phyloP scores from a whole-genome alignment of 2,888 invertebrate species.

The Tryphoninae sp. region DNA sequence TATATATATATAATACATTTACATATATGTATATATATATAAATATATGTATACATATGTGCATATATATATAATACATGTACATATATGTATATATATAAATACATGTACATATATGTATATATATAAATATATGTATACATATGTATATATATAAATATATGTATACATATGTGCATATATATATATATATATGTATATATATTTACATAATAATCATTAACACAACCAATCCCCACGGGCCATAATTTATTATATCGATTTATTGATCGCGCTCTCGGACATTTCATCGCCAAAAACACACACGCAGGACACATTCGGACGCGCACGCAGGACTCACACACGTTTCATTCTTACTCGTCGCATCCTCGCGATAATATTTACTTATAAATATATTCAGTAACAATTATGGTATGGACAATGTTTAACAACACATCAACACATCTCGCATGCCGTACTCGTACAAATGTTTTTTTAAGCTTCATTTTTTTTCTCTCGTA shows the following conservation, averaged over 20 bases:
- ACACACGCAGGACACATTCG: background rate
- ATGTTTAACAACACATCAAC: conserved; percentile 74
- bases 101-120: background rate
- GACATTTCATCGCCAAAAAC: background rate
- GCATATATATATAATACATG: background rate
- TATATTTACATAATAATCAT: conserved; percentile 45
- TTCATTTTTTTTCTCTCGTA: conserved; percentile 14
- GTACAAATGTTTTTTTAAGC: conserved; percentile 51
- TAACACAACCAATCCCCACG: conserved; percentile 52
- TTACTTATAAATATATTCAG: conserved; percentile 65
- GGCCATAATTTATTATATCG: conserved; percentile 46
- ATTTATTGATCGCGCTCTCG: conserved; percentile 37
- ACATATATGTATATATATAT: conserved; percentile 27
- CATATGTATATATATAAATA: conserved; percentile 16
- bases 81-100: conserved; percentile 4
- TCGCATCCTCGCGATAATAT: conserved; percentile 52
- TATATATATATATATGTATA: conserved; percentile 29
- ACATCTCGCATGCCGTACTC: conserved; percentile 52
- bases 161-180: background rate
- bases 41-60: conserved; percentile 28
- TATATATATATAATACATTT: background rate
- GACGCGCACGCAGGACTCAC: conserved; percentile 1
- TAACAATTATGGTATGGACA: conserved; percentile 75
- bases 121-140: conserved; percentile 26
- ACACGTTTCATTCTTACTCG: conserved; percentile 21